Evolutionary conservation across 2,113 vertebrate species (phyloP).

Genomic region (Columba livia): DNA sequence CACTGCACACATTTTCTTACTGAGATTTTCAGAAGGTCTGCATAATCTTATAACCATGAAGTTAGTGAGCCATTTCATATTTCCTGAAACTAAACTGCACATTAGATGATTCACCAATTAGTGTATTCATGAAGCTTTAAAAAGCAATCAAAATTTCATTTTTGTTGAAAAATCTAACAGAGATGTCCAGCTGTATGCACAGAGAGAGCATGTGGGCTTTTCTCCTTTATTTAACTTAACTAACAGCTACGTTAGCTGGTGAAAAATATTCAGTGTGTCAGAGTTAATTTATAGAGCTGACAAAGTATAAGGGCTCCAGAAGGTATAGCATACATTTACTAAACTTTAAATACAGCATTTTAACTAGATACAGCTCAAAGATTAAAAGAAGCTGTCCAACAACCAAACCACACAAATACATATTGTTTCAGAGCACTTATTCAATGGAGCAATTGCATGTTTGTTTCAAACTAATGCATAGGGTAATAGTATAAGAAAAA

Average conservation of each 20-base stretch:
- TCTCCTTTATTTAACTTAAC: constrained; percentile 59
- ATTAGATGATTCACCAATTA: constrained; percentile 70
- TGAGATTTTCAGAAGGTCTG: constrained; percentile 61
- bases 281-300: constrained; percentile 71
- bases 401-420: neutral
- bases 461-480: neutral
- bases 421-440: neutral
- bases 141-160: constrained; percentile 58
- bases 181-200: constrained; percentile 63
- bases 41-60: constrained; percentile 49
- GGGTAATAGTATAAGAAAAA: neutral
- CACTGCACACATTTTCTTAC: constrained; percentile 61
- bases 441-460: neutral
- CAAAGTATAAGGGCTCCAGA: constrained; percentile 68
- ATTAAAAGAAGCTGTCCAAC: constrained; percentile 50
- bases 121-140: constrained; percentile 65
- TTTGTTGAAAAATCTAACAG: constrained; percentile 58
- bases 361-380: constrained; percentile 50
- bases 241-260: constrained; percentile 59
- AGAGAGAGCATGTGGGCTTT: constrained; percentile 55
- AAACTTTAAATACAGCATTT: constrained; percentile 65
- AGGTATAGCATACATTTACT: constrained; percentile 66
- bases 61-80: constrained; percentile 55
- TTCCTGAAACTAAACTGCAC: constrained; percentile 63
- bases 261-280: constrained; percentile 69